Conservation (phyloP, 2,113 vertebrate species). For the Acanthisitta chloris region DNA sequence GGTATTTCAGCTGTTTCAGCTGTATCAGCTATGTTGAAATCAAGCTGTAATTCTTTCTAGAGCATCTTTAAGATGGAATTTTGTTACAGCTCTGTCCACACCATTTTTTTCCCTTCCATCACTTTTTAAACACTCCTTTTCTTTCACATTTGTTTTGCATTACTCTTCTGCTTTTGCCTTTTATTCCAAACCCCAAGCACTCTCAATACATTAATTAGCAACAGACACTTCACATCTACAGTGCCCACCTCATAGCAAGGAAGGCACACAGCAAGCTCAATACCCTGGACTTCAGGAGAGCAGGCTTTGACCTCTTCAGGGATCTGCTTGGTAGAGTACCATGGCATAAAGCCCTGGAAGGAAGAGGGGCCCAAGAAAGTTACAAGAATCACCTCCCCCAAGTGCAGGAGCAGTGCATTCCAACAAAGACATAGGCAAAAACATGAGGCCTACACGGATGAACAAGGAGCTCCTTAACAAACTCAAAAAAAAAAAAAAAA, state of each 20-base stretch:
- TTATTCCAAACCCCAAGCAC: neutral
- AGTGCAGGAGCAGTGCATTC: neutral
- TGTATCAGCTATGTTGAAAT: neutral
- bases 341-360: neutral
- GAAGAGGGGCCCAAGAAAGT: neutral
- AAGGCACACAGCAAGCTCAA: neutral
- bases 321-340: neutral
- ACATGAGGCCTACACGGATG: neutral
- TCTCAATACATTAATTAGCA: neutral
- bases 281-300: neutral
- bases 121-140: neutral
- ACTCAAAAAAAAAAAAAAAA: neutral
- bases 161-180: neutral
- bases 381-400: neutral
- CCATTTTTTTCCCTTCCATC: neutral
- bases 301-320: neutral
- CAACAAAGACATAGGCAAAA: neutral
- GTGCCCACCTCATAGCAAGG: neutral
- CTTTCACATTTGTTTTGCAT: neutral
- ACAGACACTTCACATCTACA: neutral
- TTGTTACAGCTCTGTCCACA: neutral
- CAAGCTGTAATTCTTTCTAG: neutral
- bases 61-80: neutral
- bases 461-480: neutral
- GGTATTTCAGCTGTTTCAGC: neutral